Evolutionary conservation across 1,140 invertebrate genomes (phyloP), one percentile per base, ranked within the genome.

Genomic region (Rhyzopertha dominica): DNA sequence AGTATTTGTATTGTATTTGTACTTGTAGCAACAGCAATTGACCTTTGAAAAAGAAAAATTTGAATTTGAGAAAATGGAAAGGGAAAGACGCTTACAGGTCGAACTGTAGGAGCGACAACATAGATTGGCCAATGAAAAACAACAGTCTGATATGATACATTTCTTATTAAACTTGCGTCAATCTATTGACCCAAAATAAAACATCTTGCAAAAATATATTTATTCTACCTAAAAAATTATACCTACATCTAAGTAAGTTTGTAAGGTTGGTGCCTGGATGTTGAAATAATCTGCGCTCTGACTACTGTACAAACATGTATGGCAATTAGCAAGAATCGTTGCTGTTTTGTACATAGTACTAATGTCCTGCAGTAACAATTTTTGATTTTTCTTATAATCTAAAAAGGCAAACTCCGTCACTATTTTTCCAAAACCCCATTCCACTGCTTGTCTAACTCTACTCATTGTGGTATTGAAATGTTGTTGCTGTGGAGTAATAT

Each of bases 331-430:
- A 7, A 53, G 24, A n/a, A 56, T 16, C 12, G 43, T 26, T 9
- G 31, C 50, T 13, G 17, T 26, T 26, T 43, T 53, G 26, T 48
- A 54, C 25, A 45, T 37, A n/a, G 13, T 8, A 12, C 36, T 39
- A 17, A 54, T 12, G n/a, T 54, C 49, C 40, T 52, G 37, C 14
- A 57, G 14, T 20, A 52, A 14, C 9, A 57, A 29, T 44, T 57
- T 54, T 22, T 52, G 46, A 44, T 54, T 54, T 46, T 57, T 54
- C 12, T 51, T 45, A n/a, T 44, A 54, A 39, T 54, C 51, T 28
- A 56, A 20, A 36, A 56, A 51, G 8, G 46, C 49, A 47, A 52
- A 49, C 41, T 40, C 5, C 9, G 9, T 1, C 5, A 49, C 17
- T n/a, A 57, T 17, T 52, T 54, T 52, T 16, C 24, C 20, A 32